Conservation (phyloP, 2,888 invertebrate genomes). For the Hemicrepidius hirtus region DNA sequence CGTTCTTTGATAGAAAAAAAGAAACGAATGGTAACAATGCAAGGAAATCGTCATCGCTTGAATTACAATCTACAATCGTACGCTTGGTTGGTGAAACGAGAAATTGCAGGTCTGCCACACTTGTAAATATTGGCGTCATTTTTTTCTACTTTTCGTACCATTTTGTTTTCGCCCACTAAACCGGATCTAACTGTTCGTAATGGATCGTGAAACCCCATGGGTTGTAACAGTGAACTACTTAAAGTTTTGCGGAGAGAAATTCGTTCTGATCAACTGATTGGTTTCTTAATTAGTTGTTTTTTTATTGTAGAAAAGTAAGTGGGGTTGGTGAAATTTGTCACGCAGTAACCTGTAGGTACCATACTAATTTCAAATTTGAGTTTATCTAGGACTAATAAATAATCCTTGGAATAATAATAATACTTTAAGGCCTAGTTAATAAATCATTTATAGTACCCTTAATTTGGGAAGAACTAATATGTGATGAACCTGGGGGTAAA, state of each 20-base stretch:
- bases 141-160: conserved; percentile 1
- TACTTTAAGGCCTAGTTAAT: too few species aligned
- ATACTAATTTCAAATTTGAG: background rate
- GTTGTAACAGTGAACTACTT: conserved; percentile 17
- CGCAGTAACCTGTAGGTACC: too few species aligned
- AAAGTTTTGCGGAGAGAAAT: conserved; percentile 13
- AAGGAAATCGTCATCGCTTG: conserved; percentile 25
- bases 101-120: conserved; percentile 25
- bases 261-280: conserved; percentile 7
- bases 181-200: conserved; percentile 20
- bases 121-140: conserved; percentile 13
- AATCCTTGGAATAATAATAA: too few species aligned
- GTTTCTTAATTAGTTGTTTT: conserved; percentile 6
- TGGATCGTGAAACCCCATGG: conserved; percentile 7
- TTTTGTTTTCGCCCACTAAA: conserved; percentile 25
- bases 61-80: conserved; percentile 10
- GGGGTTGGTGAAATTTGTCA: background rate
- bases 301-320: background rate
- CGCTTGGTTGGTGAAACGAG: conserved; percentile 26
- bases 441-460: too few species aligned
- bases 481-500: too few species aligned
- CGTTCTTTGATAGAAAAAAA: background rate
- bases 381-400: too few species aligned
- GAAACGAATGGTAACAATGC: conserved; percentile 18
- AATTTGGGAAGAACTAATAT: too few species aligned